Evolutionary conservation across 1,140 invertebrate genomes (phyloP).

Genomic region (Procambarus clarkii): DNA sequence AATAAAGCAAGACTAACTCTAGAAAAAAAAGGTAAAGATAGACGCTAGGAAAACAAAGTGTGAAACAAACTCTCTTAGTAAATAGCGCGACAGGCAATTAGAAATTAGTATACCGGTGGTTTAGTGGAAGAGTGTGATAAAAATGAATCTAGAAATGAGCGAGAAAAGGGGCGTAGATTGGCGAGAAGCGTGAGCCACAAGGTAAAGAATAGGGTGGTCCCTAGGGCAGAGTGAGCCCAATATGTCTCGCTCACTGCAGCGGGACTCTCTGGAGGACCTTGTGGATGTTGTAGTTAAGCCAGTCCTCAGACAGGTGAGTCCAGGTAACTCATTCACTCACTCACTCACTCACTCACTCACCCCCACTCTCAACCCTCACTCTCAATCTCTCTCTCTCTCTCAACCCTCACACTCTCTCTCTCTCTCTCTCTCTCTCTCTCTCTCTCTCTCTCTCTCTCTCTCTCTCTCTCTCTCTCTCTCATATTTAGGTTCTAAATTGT

Average conservation of each 20-base stretch:
- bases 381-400: too few species aligned
- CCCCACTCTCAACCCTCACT: too few species aligned
- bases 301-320: not conserved
- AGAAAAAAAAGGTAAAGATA: not conserved
- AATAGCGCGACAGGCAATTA: not conserved
- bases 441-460: not conserved
- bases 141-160: too few species aligned
- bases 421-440: not conserved
- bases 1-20: not conserved
- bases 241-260: not conserved
- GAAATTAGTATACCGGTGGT: too few species aligned
- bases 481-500: too few species aligned
- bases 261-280: not conserved
- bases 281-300: conserved; percentile 30
- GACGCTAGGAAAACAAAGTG: not conserved
- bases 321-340: too few species aligned
- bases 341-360: too few species aligned
- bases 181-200: not conserved
- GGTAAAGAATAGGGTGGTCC: not conserved
- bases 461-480: too few species aligned
- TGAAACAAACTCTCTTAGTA: not conserved
- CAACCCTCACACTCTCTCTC: too few species aligned
- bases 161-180: not conserved
- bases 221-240: too few species aligned
- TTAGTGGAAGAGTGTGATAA: too few species aligned